Conservation (phyloP, 2,797 vertebrate genomes). For the Graptemys geographica region DNA sequence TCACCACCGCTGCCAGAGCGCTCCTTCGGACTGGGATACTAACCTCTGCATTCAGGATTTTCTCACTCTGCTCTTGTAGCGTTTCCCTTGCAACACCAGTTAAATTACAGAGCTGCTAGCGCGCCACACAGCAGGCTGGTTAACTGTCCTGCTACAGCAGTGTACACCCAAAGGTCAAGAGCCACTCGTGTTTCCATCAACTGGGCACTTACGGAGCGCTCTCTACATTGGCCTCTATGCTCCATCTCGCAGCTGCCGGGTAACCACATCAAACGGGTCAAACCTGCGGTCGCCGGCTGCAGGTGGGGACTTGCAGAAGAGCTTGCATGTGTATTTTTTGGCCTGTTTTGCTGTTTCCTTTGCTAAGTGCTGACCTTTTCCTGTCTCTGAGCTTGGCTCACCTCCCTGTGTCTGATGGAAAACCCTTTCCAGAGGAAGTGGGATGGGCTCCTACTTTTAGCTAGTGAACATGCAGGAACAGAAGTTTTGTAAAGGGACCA, state of each 20-base stretch:
- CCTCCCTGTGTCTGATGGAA: background rate
- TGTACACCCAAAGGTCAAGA: background rate
- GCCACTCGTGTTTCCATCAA: background rate
- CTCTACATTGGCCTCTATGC: background rate
- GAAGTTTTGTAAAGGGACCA: no score
- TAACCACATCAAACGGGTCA: background rate
- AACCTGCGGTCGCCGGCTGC: background rate
- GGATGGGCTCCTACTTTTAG: background rate
- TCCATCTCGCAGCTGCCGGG: background rate
- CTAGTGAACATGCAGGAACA: fast-evolving
- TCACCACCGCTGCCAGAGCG: background rate
- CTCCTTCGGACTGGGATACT: background rate
- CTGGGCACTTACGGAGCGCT: background rate
- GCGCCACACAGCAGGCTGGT: background rate
- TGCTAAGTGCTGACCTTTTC: background rate
- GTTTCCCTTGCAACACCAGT: background rate
- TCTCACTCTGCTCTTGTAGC: background rate
- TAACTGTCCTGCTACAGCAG: background rate
- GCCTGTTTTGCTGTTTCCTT: background rate
- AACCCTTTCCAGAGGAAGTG: background rate
- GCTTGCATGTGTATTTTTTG: background rate
- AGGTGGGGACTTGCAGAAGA: background rate
- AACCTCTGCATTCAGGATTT: background rate
- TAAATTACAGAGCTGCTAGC: background rate
- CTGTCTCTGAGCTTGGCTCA: background rate